Conservation (phyloP, 2,888 invertebrate species). For the Sarcophaga subvicina region DNA sequence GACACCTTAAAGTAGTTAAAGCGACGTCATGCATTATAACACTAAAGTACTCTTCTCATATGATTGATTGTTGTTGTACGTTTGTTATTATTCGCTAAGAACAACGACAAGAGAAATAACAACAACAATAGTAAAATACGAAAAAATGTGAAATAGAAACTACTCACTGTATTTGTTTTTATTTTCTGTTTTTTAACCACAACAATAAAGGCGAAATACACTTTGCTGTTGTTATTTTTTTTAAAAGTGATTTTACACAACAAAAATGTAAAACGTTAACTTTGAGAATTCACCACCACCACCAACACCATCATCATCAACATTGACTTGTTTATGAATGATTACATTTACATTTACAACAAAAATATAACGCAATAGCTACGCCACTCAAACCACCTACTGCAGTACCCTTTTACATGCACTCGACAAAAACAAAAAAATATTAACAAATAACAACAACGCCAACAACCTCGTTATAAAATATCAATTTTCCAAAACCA, state of each 20-base stretch:
- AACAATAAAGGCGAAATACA: slow-evolving; percentile 53
- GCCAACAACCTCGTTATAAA: slow-evolving; percentile 58
- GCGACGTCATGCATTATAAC: neutral
- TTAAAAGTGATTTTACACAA: slow-evolving; percentile 52
- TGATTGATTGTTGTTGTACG: slow-evolving; percentile 14
- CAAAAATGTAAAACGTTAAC: slow-evolving; percentile 35
- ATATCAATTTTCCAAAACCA: slow-evolving; percentile 63
- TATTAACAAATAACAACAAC: slow-evolving; percentile 6
- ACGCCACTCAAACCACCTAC: slow-evolving; percentile 17
- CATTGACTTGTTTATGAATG: too few relatives aligned
- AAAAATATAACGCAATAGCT: slow-evolving; percentile 18
- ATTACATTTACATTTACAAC: neutral
- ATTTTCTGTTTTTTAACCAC: slow-evolving; percentile 59
- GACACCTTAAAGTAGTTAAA: slow-evolving; percentile 53
- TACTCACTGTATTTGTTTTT: slow-evolving; percentile 8
- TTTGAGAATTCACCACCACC: slow-evolving; percentile 46
- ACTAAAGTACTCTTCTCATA: slow-evolving; percentile 24
- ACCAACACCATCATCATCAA: slow-evolving; percentile 29
- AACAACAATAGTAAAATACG: neutral
- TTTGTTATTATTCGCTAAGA: slow-evolving; percentile 16
- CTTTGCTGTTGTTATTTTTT: slow-evolving; percentile 34
- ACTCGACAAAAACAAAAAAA: neutral
- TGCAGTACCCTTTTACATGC: slow-evolving; percentile 36
- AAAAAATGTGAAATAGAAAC: slow-evolving; percentile 55
- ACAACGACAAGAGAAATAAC: slow-evolving; percentile 9